Evolutionary conservation across 1,140 invertebrate genomes (phyloP), one percentile per base, ranked within the genome.

Genomic region (Drosophila dunni): DNA sequence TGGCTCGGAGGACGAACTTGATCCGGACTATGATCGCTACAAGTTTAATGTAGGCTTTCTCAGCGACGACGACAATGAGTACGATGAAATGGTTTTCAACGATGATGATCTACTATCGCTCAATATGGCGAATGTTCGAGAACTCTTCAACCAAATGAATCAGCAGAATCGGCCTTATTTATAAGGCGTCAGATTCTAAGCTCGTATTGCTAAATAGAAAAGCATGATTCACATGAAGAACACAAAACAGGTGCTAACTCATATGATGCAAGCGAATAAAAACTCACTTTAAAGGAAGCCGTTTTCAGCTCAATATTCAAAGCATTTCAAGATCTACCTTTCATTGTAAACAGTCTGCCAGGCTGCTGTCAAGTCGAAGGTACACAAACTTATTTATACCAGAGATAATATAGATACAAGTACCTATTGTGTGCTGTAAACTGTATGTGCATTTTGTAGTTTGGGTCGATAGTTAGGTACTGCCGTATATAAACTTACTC

Each of bases 11-110:
- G 70, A 73, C n/a, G 69, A 62, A 15, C 13, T 64, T 0, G 62
- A 65, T 46, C 51, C 53, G 2, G 24, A 51, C 29, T 44, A 40
- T 10, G 68, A 76, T 76, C 70, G 38, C 1, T 73, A 60, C 5
- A 44, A 45, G 36, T 44, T 9, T 5, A 46, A 73, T 6, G 38
- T 29, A 9, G 70, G 63, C 0, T 58, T 73, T 13, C 17, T 73
- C 7, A 73, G 63, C 33, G 68, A 71, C n/a, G 20, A 24, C n/a
- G 68, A 71, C n/a, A 24, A 24, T n/a, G 46, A 60, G 1, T 11
- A 44, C 24, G 33, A 50, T 11, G 60, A 63, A 6, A 13, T 34
- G 24, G 1, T n/a, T 4, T 64, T 48, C 34, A 6, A 51, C 10
- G 54, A 66, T n/a, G 40, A 42, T 13, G 51, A 40, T 45, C 11